Conservation (phyloP, 2,797 vertebrate species). For the Diplodus sargus region DNA sequence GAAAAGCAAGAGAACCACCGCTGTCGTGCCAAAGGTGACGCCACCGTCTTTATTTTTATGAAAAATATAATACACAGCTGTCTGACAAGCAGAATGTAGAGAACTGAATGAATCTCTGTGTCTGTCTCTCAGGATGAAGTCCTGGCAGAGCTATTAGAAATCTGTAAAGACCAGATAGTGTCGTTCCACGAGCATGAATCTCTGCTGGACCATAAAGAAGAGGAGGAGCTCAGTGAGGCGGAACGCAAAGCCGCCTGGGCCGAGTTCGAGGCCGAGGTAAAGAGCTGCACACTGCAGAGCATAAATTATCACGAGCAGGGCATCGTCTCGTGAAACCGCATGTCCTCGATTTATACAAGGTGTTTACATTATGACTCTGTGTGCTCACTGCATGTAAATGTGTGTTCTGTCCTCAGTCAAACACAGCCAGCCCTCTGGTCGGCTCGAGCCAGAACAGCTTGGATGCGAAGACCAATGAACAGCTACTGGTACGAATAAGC, state of each 20-base stretch:
- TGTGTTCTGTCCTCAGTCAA: slow-evolving; percentile 51
- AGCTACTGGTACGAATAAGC: slow-evolving; percentile 74
- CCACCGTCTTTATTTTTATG: neutral
- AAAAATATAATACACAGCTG: too few species aligned
- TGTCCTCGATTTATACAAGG: too few species aligned
- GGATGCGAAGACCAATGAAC: slow-evolving; percentile 61
- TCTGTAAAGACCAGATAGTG: slow-evolving; percentile 91
- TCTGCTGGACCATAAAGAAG: slow-evolving; percentile 95
- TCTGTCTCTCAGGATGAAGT: slow-evolving; percentile 86
- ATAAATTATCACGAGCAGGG: neutral
- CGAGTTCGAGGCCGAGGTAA: slow-evolving; percentile 96
- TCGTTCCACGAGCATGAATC: slow-evolving; percentile 96
- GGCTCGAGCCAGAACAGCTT: neutral
- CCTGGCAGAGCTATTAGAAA: slow-evolving; percentile 88
- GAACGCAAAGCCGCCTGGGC: slow-evolving; percentile 96
- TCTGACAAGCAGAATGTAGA: neutral
- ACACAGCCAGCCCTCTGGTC: slow-evolving; percentile 17
- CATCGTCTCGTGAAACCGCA: neutral
- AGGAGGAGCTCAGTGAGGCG: slow-evolving; percentile 96
- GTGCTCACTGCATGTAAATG: neutral
- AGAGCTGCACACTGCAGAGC: slow-evolving; percentile 6
- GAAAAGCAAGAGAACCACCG: slow-evolving; percentile 89
- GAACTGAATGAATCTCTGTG: neutral
- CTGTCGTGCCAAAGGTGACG: slow-evolving; percentile 88
- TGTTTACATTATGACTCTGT: neutral